Evolutionary conservation across 2,888 invertebrate genomes (phyloP), one percentile per base, ranked within the genome.

Genomic region (Drosophila trichaetosa): DNA sequence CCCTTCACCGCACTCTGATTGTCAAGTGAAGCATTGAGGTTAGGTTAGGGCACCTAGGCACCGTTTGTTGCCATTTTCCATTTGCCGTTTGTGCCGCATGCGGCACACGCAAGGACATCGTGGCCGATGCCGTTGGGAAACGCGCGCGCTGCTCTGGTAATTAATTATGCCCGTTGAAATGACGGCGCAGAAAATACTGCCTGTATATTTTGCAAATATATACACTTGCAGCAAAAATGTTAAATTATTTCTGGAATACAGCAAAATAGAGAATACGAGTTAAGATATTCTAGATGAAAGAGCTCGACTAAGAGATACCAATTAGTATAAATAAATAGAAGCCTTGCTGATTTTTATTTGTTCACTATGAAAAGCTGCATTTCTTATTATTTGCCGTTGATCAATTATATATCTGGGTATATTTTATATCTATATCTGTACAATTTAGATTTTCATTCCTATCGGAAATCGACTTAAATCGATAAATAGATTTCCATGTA

Each of bases 91-190:
- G 53, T 7, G 54, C 62, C 57, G 54, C 59, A 57, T 57, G 61
- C 6, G 78, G 69, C 69, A 69, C 84, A 82, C 78, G 82, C 78
- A 80, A 73, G 57, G 72, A 64, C 61, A 62, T 51, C 48, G 40
- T 27, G 27, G 58, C 24, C 66, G 66, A 61, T 59, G 83, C 86
- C 81, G 70, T 46, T 86, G 86, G 90, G 86, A 87, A 86, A 69
- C 27, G 56, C 69, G 79, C 71, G 76, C 73, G 73, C 71, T 70
- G 74, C 80, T 57, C 69, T 68, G 86, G 85, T 83, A 87, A 87
- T 87, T 87, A 87, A 87, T 87, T 90, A 87, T 87, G 87, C 84
- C 84, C 83, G 84, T 75, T 89, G 72, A 76, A 83, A 90, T 87
- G 90, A 86, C 84, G 90, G 71, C 48, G 78, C 80, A 87, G 69